Conservation (phyloP, 2,797 vertebrate genomes). For the Columba guinea region DNA sequence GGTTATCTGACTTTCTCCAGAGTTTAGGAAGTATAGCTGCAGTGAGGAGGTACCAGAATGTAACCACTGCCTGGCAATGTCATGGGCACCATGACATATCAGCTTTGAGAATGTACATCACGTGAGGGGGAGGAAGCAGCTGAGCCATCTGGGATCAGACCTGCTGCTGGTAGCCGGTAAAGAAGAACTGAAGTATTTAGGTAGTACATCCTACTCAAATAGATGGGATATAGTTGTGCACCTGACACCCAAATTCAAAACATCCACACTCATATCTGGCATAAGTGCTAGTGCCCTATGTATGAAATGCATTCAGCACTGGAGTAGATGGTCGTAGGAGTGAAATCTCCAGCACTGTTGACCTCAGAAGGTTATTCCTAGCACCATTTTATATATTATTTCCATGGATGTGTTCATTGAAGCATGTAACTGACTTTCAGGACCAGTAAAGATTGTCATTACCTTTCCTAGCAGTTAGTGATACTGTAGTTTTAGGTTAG, state of each 20-base stretch:
- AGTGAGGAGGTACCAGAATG: not conserved
- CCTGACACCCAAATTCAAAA: not conserved
- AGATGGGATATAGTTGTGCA: not conserved
- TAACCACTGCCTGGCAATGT: not conserved
- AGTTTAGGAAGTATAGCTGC: not conserved
- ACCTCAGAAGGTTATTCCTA: not conserved
- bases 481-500: not conserved
- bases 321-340: not conserved
- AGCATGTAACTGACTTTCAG: not conserved
- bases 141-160: not conserved
- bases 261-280: not conserved
- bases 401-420: not conserved
- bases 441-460: not conserved
- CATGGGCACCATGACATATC: not conserved
- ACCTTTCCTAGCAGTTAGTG: not conserved
- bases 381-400: not conserved
- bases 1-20: conserved; percentile 24
- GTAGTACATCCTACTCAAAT: not conserved
- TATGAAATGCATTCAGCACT: not conserved
- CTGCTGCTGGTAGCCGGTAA: not conserved
- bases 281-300: not conserved
- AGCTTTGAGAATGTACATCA: not conserved
- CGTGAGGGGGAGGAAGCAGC: not conserved
- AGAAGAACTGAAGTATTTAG: not conserved
- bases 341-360: not conserved